Base-by-base conservation (phyloP, 1,140 invertebrate genomes). In the Zaprionus africanus region DNA sequence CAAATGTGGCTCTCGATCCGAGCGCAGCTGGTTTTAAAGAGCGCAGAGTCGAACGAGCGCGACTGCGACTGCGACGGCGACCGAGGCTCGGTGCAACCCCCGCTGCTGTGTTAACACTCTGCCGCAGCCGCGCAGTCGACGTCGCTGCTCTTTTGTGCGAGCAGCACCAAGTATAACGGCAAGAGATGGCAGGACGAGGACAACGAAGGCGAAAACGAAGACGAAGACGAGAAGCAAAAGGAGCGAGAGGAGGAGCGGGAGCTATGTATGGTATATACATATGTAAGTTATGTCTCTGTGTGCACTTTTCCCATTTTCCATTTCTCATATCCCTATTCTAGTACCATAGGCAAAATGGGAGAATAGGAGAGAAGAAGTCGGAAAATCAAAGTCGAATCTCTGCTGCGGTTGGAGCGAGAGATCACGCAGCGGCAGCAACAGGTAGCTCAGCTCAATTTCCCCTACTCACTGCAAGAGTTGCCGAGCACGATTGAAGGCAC, bases 1-100 rank as follows among this genome's bases (percentile, higher is more conserved):
- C 69, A 74, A 87, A 87, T 87, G 83, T 78, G 43, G 41, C n/a
- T 43, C 54, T 54, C 49, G 43, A 38, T 19, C 9, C 24, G 46
- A 60, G 41, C 38, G 78, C 84, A 77, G 76, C 83, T 79, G 76
- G 73, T 71, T 88, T 87, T 87, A 87, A 78, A 74, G 70, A 73
- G 46, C 63, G 36, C 57, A 15, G 51, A 34, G 56, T 36, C 28
- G 46, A 24, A 19, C 19, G 46, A 24, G 12, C 19, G 9, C 46
- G 46, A 51, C 41, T 43, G 41, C 41, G 41, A 43, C 41, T 43
- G 41, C 41, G 41, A 49, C 46, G 17, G 19, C 46, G 17, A 13
- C 46, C 46, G 46, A 51, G 19, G 46, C 11, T 36, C 22, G 36
- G 70, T 63, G 71, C 75, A 80, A 72, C 66, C 73, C 38, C 70